Conservation (phyloP, 2,113 vertebrate species). For the Cynoglossus semilaevis region DNA sequence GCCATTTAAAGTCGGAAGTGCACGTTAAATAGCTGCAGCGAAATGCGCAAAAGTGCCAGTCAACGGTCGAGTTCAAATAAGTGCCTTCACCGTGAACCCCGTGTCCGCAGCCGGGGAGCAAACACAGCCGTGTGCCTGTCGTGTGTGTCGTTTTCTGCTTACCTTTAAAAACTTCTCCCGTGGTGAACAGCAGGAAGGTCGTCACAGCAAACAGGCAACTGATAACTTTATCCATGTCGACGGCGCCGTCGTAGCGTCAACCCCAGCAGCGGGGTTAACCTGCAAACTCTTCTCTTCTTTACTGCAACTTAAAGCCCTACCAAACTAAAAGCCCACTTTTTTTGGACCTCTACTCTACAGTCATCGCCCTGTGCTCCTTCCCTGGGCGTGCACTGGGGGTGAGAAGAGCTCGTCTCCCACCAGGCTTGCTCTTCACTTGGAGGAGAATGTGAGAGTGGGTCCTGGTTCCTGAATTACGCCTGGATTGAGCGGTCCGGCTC, state of each 20-base stretch:
- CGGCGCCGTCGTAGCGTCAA: conserved; percentile 51
- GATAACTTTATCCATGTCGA: conserved; percentile 81
- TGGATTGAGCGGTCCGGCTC: conserved; percentile 62
- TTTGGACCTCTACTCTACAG: background rate
- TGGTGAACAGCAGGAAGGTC: conserved; percentile 72
- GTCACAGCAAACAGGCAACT: conserved; percentile 69
- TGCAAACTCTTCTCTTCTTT: conserved; percentile 56
- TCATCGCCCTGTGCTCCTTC: conserved; percentile 27
- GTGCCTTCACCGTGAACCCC: no score
- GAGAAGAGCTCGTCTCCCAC: conserved; percentile 40
- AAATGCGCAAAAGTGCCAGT: no score
- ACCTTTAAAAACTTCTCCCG: conserved; percentile 79
- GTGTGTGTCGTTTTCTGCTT: conserved; percentile 38
- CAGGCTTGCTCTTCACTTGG: conserved; percentile 63
- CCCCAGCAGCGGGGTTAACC: conserved; percentile 69
- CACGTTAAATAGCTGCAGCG: no score
- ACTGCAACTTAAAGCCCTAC: conserved; percentile 45
- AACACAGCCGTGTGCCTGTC: no score
- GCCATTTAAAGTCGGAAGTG: no score
- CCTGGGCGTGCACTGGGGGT: conserved; percentile 11
- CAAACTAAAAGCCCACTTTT: conserved; percentile 6
- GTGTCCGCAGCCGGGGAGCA: no score
- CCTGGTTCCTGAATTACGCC: conserved; percentile 68
- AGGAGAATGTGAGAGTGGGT: conserved; percentile 67
- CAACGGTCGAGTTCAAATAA: no score